phyloP scores from a whole-genome alignment of 1,140 invertebrate genomes.

The Sycobia sp. region DNA sequence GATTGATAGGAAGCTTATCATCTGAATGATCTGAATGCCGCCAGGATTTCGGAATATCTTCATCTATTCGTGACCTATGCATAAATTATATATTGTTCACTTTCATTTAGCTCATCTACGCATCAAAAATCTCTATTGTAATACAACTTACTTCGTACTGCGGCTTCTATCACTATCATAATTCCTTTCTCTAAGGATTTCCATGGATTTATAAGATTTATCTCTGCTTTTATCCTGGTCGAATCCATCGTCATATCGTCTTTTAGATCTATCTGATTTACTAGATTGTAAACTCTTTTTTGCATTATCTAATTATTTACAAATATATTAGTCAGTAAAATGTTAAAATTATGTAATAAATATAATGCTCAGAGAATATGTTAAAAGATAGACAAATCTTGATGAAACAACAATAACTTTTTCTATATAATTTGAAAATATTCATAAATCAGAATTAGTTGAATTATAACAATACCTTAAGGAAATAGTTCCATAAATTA shows the following conservation, averaged over 20 bases:
- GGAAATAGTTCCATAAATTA: too few relatives aligned
- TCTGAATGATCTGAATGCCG: conserved; percentile 39
- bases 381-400: too few relatives aligned
- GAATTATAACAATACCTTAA: too few relatives aligned
- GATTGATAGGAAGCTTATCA: conserved; percentile 42
- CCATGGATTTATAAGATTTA: conserved; percentile 53
- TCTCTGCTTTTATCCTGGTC: conserved; percentile 45
- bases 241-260: conserved; percentile 43
- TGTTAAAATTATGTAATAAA: background rate
- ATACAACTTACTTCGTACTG: conserved; percentile 38
- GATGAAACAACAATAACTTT: too few relatives aligned
- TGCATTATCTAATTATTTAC: conserved; percentile 41
- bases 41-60: conserved; percentile 41
- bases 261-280: conserved; percentile 40
- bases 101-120: background rate
- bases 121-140: too few relatives aligned
- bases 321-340: conserved; percentile 14
- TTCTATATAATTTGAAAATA: too few relatives aligned
- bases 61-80: conserved; percentile 40
- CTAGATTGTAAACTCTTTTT: conserved; percentile 44
- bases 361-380: too few relatives aligned
- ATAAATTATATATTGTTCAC: background rate
- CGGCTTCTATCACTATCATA: conserved; percentile 43
- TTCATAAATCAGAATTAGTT: too few relatives aligned
- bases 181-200: conserved; percentile 52